Evolutionary conservation across 2,113 vertebrate species (phyloP).

Genomic region (Lepisosteus oculatus): DNA sequence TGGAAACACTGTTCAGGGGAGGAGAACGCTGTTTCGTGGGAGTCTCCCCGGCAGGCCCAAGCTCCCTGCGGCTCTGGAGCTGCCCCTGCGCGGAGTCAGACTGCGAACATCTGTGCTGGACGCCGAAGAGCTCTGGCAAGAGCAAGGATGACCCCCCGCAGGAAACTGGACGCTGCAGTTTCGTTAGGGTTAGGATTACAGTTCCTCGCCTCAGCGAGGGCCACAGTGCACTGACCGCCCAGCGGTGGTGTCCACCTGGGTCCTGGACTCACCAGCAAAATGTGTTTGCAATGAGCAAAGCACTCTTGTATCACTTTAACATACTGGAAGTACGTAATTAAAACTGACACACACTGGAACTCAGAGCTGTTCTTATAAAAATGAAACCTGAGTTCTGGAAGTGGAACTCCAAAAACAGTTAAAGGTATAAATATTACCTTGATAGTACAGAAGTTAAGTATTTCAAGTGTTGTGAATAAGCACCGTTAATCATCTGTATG

Average conservation of each 20-base stretch:
- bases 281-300: too few relatives aligned
- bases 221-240: neutral
- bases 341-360: too few relatives aligned
- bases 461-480: neutral
- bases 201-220: neutral
- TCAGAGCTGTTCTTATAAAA: too few relatives aligned
- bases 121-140: neutral
- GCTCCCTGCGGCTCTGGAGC: conserved; percentile 19
- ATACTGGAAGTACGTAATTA: too few relatives aligned
- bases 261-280: too few relatives aligned
- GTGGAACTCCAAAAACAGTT: too few relatives aligned
- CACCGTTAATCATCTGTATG: neutral
- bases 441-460: too few relatives aligned
- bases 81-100: conserved; percentile 22
- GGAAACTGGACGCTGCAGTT: neutral
- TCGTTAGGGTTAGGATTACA: neutral
- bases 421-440: too few relatives aligned
- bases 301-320: too few relatives aligned
- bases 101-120: conserved; percentile 29
- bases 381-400: too few relatives aligned
- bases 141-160: neutral
- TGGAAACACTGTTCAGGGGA: conserved; percentile 16
- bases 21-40: conserved; percentile 20
- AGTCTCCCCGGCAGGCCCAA: conserved; percentile 26
- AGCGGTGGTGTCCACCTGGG: neutral